These are phyloP conservation scores for Lithobates sylvaticus DNA, from an alignment of 2,797 vertebrate genomes.

Conservation along the genomic window DNA sequence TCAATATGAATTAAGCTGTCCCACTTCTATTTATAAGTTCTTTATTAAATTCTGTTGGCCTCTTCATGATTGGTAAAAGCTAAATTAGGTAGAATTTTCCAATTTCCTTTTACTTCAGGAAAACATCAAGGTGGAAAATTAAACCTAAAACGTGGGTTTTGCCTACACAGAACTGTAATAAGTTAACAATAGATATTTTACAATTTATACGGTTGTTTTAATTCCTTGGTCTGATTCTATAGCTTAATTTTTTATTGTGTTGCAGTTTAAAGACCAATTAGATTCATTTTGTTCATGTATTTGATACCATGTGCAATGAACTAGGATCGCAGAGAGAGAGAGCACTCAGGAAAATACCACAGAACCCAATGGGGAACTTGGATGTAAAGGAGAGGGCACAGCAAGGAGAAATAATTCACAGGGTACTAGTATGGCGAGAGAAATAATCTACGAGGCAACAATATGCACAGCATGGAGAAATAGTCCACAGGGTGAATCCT, in stretches of 20 bases:
- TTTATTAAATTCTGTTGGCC: constrained; percentile 69
- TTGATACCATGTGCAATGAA: neutral
- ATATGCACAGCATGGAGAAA: too few relatives aligned
- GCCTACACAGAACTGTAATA: neutral
- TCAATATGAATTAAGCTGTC: constrained; percentile 73
- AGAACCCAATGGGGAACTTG: too few relatives aligned
- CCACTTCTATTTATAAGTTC: constrained; percentile 70
- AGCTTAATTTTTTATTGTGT: neutral
- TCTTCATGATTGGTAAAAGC: constrained; percentile 68
- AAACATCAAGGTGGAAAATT: constrained; percentile 9
- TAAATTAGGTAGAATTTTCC: constrained; percentile 51
- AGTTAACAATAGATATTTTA: neutral
- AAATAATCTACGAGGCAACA: too few relatives aligned
- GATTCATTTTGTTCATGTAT: neutral
- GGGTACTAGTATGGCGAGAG: too few relatives aligned
- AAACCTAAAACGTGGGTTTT: neutral
- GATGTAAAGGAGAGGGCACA: too few relatives aligned
- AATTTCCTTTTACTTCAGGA: constrained; percentile 13
- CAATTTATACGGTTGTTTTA: neutral
- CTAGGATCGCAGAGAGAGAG: too few relatives aligned
- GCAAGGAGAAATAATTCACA: too few relatives aligned
- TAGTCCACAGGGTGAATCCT: too few relatives aligned
- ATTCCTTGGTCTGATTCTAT: neutral
- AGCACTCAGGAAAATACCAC: too few relatives aligned
- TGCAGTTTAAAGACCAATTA: neutral